Conservation (phyloP, 2,797 vertebrate species). For the Mus spretus region DNA sequence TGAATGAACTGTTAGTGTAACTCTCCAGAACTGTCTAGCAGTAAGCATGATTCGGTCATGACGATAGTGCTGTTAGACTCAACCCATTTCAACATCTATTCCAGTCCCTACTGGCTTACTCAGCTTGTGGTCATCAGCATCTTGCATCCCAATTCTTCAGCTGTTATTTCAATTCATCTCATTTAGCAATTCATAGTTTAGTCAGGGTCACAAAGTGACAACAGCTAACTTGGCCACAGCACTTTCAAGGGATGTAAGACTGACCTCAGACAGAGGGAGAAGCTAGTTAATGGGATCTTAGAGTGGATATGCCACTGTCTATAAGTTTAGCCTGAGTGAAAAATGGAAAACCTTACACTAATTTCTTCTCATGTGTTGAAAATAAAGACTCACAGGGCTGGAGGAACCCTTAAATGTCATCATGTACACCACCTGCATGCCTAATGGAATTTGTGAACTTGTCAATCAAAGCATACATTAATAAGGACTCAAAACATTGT, state of each 20-base stretch:
- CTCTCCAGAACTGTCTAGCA: too few relatives aligned
- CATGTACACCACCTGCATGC: neutral
- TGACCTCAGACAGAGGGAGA: neutral
- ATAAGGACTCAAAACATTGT: neutral
- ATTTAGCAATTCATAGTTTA: neutral
- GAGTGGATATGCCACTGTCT: neutral
- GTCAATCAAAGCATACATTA: neutral
- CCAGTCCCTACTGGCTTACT: neutral
- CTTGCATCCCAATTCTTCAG: neutral
- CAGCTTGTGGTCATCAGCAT: neutral
- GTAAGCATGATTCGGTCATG: neutral
- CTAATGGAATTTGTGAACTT: neutral
- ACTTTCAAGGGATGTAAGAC: neutral
- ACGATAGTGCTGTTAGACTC: neutral
- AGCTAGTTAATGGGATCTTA: conserved; percentile 29
- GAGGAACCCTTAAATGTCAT: neutral
- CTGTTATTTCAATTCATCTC: neutral
- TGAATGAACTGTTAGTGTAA: neutral
- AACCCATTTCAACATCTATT: neutral
- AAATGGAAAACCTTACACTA: conserved; percentile 6
- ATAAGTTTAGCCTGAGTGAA: conserved; percentile 13
- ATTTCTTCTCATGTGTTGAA: conserved; percentile 48
- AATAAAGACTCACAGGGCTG: neutral
- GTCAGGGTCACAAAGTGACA: neutral
- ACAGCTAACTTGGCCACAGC: neutral